Conservation (phyloP, 1,140 invertebrate species). For the Ganaspis sp. region DNA sequence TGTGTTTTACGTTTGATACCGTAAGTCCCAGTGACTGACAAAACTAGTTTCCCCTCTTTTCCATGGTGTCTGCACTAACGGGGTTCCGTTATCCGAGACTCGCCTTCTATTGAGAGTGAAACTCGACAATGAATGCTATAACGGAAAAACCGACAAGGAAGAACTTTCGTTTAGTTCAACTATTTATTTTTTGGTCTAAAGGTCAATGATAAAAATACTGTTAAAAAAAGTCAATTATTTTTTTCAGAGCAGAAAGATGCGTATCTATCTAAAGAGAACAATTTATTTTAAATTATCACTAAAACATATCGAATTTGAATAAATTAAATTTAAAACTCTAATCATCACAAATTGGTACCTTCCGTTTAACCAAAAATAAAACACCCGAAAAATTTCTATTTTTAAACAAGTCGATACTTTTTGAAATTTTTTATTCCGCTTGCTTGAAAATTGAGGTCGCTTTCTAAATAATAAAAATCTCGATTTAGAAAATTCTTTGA, state of each 20-base stretch:
- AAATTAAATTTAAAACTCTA: too few relatives aligned
- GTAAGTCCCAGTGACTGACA: slow-evolving; percentile 75
- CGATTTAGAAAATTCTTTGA: background rate
- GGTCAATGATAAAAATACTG: background rate
- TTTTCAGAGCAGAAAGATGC: too few relatives aligned
- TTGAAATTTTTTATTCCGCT: background rate
- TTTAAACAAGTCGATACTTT: background rate
- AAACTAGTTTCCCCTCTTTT: slow-evolving; percentile 74
- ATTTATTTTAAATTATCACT: too few relatives aligned
- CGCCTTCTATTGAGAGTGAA: slow-evolving; percentile 71
- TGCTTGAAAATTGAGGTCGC: background rate
- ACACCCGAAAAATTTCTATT: background rate
- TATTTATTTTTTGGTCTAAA: background rate
- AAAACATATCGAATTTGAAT: too few relatives aligned
- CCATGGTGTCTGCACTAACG: slow-evolving; percentile 58
- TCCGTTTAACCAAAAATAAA: too few relatives aligned
- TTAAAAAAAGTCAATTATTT: too few relatives aligned
- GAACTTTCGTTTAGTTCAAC: slow-evolving; percentile 12
- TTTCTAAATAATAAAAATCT: slow-evolving; percentile 12
- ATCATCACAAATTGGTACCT: too few relatives aligned
- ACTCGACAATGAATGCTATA: slow-evolving; percentile 39
- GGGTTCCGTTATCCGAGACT: slow-evolving; percentile 69
- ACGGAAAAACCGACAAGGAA: slow-evolving; percentile 9
- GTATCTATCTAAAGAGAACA: too few relatives aligned
- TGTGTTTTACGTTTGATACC: slow-evolving; percentile 47